phyloP scores from a whole-genome alignment of 2,797 vertebrate genomes.

The Sebastolobus alascanus region DNA sequence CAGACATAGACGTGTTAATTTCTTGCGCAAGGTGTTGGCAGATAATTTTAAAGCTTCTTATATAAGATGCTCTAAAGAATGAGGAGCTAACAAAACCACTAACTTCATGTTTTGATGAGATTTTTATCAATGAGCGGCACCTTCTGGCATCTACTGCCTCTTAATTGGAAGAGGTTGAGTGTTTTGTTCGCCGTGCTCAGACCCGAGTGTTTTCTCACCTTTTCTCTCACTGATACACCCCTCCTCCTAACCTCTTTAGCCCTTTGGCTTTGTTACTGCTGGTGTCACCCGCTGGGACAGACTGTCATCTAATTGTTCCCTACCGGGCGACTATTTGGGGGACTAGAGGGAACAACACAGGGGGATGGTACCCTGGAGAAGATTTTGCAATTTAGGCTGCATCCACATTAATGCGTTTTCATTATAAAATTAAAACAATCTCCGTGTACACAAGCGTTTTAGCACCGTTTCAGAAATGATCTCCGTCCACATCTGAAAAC shows the following conservation, averaged over 20 bases:
- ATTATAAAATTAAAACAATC: neutral
- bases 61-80: accelerated
- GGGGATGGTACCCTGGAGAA: neutral
- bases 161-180: conserved; percentile 37
- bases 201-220: conserved; percentile 30
- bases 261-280: conserved; percentile 37
- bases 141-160: conserved; percentile 34
- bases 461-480: neutral
- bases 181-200: conserved; percentile 11
- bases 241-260: conserved; percentile 40
- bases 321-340: conserved; percentile 44
- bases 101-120: conserved; percentile 4
- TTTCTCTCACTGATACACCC: conserved; percentile 21
- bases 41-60: neutral
- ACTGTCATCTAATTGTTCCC: conserved; percentile 60
- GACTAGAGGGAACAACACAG: conserved; percentile 7
- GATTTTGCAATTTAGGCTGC: conserved; percentile 15
- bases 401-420: neutral
- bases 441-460: neutral
- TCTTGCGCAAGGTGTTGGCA: conserved; percentile 5
- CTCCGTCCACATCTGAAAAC: neutral
- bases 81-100: neutral
- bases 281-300: conserved; percentile 57
- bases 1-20: conserved; percentile 2
- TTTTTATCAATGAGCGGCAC: neutral